phyloP scores from a whole-genome alignment of 2,888 invertebrate species.

The Melieria crassipennis region DNA sequence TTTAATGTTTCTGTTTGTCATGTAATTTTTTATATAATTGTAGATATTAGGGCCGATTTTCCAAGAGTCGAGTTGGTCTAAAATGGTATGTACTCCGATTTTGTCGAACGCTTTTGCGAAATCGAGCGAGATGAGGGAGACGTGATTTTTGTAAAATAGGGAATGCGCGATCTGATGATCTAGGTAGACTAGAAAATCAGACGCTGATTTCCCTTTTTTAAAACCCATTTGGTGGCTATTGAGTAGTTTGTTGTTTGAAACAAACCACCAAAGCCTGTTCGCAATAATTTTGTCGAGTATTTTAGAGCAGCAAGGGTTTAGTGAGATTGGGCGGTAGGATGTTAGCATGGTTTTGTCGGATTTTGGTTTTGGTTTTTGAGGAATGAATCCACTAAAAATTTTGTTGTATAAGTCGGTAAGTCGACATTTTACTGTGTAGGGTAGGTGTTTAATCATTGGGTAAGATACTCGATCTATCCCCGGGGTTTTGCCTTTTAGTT shows the following conservation, averaged over 20 bases:
- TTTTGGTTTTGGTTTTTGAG: constrained; percentile 29
- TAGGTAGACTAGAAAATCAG: not conserved
- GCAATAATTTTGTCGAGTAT: constrained; percentile 24
- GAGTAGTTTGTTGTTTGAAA: constrained; percentile 22
- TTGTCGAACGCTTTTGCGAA: constrained; percentile 40
- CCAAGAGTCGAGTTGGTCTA: constrained; percentile 24
- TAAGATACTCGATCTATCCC: constrained; percentile 22
- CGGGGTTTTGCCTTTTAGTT: constrained; percentile 26
- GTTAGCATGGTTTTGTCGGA: constrained; percentile 15
- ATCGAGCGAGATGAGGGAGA: constrained; percentile 32
- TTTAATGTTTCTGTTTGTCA: constrained; percentile 28
- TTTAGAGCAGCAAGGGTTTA: constrained; percentile 20
- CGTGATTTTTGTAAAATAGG: constrained; percentile 11
- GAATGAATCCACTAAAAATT: constrained; percentile 22
- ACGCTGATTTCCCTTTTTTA: constrained; percentile 14
- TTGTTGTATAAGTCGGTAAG: constrained; percentile 15
- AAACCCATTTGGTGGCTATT: constrained; percentile 30
- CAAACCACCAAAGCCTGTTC: constrained; percentile 32
- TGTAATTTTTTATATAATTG: constrained; percentile 19
- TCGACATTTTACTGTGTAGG: constrained; percentile 3
- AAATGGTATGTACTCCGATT: constrained; percentile 34
- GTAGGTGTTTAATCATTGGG: constrained; percentile 20
- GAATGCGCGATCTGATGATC: not conserved
- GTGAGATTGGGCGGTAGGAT: constrained; percentile 33
- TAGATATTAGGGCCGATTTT: constrained; percentile 26